phyloP scores from a whole-genome alignment of 2,113 vertebrate species.

The Phrynosoma blainvillii region DNA sequence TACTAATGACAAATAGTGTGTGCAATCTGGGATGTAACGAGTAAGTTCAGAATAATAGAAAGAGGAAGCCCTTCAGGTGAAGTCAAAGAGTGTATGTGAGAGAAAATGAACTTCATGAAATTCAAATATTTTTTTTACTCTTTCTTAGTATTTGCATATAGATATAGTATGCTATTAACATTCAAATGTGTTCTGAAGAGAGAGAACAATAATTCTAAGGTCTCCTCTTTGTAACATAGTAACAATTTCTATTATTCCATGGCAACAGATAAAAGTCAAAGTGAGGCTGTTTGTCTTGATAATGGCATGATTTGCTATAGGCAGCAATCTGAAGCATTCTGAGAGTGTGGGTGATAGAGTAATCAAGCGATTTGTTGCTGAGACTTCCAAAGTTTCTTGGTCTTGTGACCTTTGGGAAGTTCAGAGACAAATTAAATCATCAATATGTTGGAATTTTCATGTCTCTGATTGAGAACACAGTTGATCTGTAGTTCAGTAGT shows the following conservation, averaged over 20 bases:
- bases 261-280: constrained; percentile 32
- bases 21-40: not conserved
- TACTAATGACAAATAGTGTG: not conserved
- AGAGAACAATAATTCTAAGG: constrained; percentile 43
- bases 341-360: constrained; percentile 25
- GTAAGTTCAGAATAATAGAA: not conserved
- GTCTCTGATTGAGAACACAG: not conserved
- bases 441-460: not conserved
- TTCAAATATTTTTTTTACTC: constrained; percentile 1
- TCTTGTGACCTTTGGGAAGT: constrained; percentile 48
- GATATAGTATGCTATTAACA: constrained; percentile 33
- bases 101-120: constrained; percentile 2
- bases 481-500: not conserved
- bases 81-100: not conserved
- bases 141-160: constrained; percentile 11
- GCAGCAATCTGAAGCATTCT: constrained; percentile 51
- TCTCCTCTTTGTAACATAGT: constrained; percentile 40
- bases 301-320: constrained; percentile 47
- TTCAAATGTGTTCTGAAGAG: not conserved
- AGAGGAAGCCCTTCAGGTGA: not conserved
- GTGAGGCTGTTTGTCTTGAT: constrained; percentile 49
- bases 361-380: constrained; percentile 37
- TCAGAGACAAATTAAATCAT: not conserved
- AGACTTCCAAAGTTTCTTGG: constrained; percentile 46
- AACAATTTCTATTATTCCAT: constrained; percentile 45